Evolutionary conservation across 1,140 invertebrate species (phyloP).

Genomic region (Palaemon carinicauda): DNA sequence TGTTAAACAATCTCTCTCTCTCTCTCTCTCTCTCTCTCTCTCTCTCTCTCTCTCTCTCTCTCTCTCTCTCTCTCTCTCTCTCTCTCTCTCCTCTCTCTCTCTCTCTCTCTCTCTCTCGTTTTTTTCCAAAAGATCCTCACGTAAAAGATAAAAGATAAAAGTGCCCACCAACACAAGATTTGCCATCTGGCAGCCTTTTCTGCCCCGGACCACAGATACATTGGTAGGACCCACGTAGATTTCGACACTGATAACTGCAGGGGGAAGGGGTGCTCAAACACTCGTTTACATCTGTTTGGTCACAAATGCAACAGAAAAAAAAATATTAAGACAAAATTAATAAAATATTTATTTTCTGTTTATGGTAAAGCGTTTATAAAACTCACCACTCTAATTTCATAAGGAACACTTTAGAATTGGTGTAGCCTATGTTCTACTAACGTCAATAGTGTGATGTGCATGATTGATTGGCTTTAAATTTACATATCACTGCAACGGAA

Average conservation of each 20-base stretch:
- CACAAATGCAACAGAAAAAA: neutral
- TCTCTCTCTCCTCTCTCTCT: no score
- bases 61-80: no score
- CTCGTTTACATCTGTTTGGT: conserved; percentile 75
- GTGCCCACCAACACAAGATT: conserved; percentile 66
- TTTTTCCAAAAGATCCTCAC: conserved; percentile 51
- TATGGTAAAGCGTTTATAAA: neutral
- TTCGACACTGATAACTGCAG: conserved; percentile 80
- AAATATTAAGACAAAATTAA: neutral
- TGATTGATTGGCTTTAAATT: no score
- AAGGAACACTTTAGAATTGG: no score
- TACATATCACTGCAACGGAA: no score
- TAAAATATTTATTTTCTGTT: neutral
- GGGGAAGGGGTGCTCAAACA: conserved; percentile 72
- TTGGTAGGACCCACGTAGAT: conserved; percentile 79
- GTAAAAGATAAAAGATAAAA: conserved; percentile 57
- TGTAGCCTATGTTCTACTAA: no score
- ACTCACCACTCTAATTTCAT: no score
- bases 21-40: no score
- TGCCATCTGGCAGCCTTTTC: conserved; percentile 64
- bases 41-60: no score
- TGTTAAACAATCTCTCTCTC: neutral
- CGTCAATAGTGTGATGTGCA: no score
- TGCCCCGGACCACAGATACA: conserved; percentile 79
- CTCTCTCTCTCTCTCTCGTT: no score